Conservation (phyloP, 2,888 invertebrate species). For the Anticlea derivata region DNA sequence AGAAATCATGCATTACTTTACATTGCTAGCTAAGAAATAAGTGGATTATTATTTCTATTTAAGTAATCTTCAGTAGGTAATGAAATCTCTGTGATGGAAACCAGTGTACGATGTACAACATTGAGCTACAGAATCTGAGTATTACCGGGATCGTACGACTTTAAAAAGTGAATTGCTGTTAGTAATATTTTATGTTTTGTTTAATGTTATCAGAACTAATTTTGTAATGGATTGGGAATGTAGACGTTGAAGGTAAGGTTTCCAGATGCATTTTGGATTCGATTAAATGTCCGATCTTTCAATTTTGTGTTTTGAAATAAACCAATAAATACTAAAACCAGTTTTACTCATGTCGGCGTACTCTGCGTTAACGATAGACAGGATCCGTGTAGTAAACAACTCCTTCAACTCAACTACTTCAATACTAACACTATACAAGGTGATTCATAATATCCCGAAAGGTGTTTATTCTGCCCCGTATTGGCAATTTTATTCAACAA, state of each 20-base stretch:
- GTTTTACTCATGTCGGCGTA: slow-evolving; percentile 14
- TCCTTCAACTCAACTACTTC: too few species aligned
- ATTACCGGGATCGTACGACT: slow-evolving; percentile 73
- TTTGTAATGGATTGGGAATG: slow-evolving; percentile 74
- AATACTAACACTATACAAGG: too few species aligned
- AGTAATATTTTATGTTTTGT: slow-evolving; percentile 79
- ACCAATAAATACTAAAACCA: slow-evolving; percentile 65
- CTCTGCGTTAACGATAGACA: too few species aligned
- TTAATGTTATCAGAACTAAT: slow-evolving; percentile 81
- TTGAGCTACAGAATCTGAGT: slow-evolving; percentile 75
- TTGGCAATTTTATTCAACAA: too few species aligned
- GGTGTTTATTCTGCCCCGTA: too few species aligned
- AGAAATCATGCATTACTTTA: slow-evolving; percentile 73
- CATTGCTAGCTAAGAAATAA: slow-evolving; percentile 70
- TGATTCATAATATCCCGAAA: too few species aligned
- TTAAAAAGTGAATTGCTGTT: slow-evolving; percentile 76
- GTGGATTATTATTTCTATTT: slow-evolving; percentile 67
- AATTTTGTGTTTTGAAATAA: slow-evolving; percentile 82
- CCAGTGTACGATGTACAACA: slow-evolving; percentile 72
- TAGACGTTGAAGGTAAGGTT: slow-evolving; percentile 58
- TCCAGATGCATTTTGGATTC: slow-evolving; percentile 73
- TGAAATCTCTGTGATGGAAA: slow-evolving; percentile 79
- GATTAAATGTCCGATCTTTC: slow-evolving; percentile 77
- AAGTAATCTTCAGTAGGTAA: slow-evolving; percentile 73
- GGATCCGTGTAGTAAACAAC: too few species aligned